Base-by-base conservation (phyloP, 2,797 vertebrate genomes). In the Tympanoctomys barrerae region DNA sequence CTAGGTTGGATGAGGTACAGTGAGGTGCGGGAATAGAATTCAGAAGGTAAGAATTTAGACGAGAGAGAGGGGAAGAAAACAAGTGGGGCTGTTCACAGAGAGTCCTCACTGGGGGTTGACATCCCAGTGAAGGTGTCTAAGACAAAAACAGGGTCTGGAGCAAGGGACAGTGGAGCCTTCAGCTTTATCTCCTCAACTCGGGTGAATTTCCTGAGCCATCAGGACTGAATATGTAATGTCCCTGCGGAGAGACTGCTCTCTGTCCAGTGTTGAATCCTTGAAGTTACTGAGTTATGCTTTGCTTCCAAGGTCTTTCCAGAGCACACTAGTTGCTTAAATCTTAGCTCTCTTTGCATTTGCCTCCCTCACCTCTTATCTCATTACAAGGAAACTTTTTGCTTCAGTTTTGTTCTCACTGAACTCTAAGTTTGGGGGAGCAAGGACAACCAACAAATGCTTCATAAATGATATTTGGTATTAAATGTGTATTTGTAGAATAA, bases 271-370 rank as follows among this genome's bases (percentile, higher is more conserved):
- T 33, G 26, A 87, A 46, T 68, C n/a, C 36, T 62, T 66, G 26
- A 46, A 70, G n/a, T 68, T 64, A 82, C 89, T 96, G 59, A 79
- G 71, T 39, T 87, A 24, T 8, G 16, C 54, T 92, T 92, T 81
- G 87, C 70, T 78, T 94, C 73, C 26, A 33, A 13, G 39, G 5
- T 57, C 33, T 68, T 90, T 92, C 59, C 31, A 81, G 64, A 94
- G 57, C 1, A 73, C 18, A 2, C 3, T 33, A 5, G 4, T 81
- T 70, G 59, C 66, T n/a, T 14, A 52, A 71, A 12, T 8, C 54
- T 80, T 54, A 92, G 82, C 2, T 8, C 16, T 87, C 93, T 75
- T 80, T 61, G 39, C 46, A 85, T 3, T 4, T 16, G 71, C 24
- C 26, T 59, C 36, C 39, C n/a, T 86, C 89, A 61, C 62, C 1